Percentiles rank a stretch among this genome's conserved stretches.
phyloP scores from a whole-genome alignment of 2,888 invertebrate species.

The Platycnemis pennipes region DNA sequence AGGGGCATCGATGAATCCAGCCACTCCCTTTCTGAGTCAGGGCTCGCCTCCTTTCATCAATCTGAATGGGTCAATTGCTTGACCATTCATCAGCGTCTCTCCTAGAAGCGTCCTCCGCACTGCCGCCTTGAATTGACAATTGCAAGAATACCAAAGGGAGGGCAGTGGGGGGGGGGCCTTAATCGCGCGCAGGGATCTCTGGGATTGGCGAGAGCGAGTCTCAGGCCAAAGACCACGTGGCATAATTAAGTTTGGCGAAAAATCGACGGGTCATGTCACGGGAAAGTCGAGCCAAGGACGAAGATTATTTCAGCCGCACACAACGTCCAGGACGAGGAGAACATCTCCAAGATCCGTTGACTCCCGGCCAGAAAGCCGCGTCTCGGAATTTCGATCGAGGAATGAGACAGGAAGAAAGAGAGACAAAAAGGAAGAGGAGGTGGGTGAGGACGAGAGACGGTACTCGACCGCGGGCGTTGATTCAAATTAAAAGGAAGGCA shows the following conservation, averaged over 20 bases:
- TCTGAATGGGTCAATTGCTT: background rate
- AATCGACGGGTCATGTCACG: background rate
- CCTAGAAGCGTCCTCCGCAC: background rate
- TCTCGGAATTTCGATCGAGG: background rate
- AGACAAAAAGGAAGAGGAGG: background rate
- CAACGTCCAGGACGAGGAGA: background rate
- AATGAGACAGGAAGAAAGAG: background rate
- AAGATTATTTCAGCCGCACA: background rate
- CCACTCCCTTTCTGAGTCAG: background rate
- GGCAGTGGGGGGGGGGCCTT: too few relatives aligned
- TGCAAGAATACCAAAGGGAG: background rate
- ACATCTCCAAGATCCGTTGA: slow-evolving; percentile 10
- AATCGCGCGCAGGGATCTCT: background rate
- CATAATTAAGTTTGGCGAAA: background rate
- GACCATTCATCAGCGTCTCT: background rate
- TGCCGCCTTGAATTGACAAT: background rate
- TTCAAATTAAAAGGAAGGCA: background rate
- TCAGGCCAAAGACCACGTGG: background rate
- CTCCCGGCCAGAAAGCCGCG: background rate
- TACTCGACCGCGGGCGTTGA: background rate
- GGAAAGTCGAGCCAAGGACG: background rate
- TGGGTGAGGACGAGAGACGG: background rate
- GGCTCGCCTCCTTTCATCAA: background rate
- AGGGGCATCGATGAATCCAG: background rate
- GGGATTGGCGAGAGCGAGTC: background rate